Conservation (phyloP, 2,888 invertebrate species). For the Diarsia mendica region DNA sequence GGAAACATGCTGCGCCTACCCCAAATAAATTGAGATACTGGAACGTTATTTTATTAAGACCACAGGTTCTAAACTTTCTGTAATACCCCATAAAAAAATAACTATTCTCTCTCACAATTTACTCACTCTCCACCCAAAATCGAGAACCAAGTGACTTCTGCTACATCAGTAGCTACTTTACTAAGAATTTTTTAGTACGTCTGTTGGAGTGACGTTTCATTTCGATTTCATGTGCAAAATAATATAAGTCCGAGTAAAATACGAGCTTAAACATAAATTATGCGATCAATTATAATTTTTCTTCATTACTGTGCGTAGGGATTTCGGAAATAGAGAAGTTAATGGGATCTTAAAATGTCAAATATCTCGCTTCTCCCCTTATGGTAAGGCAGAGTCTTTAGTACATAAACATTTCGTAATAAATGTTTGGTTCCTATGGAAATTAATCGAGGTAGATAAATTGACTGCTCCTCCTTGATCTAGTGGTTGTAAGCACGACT, state of each 20-base stretch:
- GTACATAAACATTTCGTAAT: background rate
- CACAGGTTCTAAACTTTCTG: background rate
- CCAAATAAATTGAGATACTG: no score
- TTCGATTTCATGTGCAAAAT: constrained; percentile 48
- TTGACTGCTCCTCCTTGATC: no score
- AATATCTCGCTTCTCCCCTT: background rate
- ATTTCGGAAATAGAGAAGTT: background rate
- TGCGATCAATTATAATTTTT: constrained; percentile 45
- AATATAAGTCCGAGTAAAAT: constrained; percentile 58
- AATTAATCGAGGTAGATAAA: no score
- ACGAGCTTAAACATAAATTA: constrained; percentile 50
- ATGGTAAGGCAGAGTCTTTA: background rate
- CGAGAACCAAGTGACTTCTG: constrained; percentile 8
- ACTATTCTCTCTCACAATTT: background rate
- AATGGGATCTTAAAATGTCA: constrained; percentile 10
- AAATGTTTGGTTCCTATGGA: background rate
- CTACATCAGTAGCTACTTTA: constrained; percentile 34
- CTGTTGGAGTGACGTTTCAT: constrained; percentile 59
- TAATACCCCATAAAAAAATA: background rate
- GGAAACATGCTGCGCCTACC: no score
- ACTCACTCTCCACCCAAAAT: background rate
- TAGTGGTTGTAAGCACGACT: no score
- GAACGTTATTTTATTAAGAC: background rate
- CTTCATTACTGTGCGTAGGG: constrained; percentile 31
- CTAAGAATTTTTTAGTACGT: constrained; percentile 57